A percentile compares a stretch with the other conserved stretches of the same genome.
Conservation (phyloP, 2,113 vertebrate species). For the Bujurquina vittata region DNA sequence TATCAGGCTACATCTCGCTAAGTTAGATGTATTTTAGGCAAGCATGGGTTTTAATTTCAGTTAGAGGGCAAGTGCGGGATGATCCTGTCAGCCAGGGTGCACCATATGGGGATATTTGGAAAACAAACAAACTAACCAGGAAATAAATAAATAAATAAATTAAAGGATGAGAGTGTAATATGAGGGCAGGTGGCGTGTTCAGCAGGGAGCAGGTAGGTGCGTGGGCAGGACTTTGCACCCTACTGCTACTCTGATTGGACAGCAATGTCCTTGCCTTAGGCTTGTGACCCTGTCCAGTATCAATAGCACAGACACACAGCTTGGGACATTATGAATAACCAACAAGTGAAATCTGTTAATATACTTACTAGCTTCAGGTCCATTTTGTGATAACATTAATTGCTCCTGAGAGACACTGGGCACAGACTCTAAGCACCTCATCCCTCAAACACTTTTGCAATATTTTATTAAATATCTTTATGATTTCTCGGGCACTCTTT, state of each 20-base stretch:
- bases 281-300: slow-evolving; percentile 54
- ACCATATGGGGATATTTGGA: slow-evolving; percentile 33
- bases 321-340: slow-evolving; percentile 25
- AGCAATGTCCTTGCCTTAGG: slow-evolving; percentile 67
- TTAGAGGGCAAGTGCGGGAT: slow-evolving; percentile 15
- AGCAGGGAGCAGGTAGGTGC: slow-evolving; percentile 63
- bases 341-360: slow-evolving; percentile 41
- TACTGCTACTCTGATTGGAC: slow-evolving; percentile 74
- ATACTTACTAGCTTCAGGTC: slow-evolving; percentile 29
- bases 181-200: slow-evolving; percentile 69
- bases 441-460: neutral
- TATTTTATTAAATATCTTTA: neutral
- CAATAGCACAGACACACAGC: slow-evolving; percentile 38
- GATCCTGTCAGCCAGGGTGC: slow-evolving; percentile 16
- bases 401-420: slow-evolving; percentile 22
- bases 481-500: neutral
- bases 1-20: slow-evolving; percentile 33
- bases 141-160: neutral
- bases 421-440: neutral
- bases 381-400: slow-evolving; percentile 36
- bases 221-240: slow-evolving; percentile 69
- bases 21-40: slow-evolving; percentile 34
- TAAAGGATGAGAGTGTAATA: slow-evolving; percentile 29
- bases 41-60: slow-evolving; percentile 28
- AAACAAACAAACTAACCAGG: slow-evolving; percentile 11